Conservation (phyloP, 1,140 invertebrate species). For the Papilio xuthus region DNA sequence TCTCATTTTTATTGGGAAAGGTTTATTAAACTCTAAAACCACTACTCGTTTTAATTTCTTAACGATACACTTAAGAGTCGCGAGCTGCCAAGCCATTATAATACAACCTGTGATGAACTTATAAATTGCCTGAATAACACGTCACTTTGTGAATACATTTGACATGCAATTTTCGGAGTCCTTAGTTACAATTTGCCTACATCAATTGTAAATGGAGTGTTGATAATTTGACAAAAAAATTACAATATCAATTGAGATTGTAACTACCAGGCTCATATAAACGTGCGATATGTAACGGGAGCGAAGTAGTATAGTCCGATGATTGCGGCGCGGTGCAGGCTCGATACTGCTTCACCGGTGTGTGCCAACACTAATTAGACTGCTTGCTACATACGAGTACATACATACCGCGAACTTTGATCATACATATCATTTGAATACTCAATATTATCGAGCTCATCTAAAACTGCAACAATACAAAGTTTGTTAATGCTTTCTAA, state of each 20-base stretch:
- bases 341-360: neutral
- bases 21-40: neutral
- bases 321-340: neutral
- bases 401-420: neutral
- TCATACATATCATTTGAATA: neutral
- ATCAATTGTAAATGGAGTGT: neutral
- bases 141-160: neutral
- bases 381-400: neutral
- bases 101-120: neutral
- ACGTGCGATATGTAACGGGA: neutral
- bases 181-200: neutral
- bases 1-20: neutral
- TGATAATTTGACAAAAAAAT: neutral
- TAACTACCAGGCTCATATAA: slow-evolving; percentile 13
- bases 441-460: neutral
- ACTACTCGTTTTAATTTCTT: neutral
- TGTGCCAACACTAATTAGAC: neutral
- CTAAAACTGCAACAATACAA: neutral
- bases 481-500: neutral
- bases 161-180: neutral
- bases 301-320: slow-evolving; percentile 13
- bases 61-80: neutral
- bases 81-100: neutral
- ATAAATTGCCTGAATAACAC: neutral
- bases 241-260: neutral